Evolutionary conservation across 2,797 vertebrate species (phyloP).

Genomic region (Hydrophis major): DNA sequence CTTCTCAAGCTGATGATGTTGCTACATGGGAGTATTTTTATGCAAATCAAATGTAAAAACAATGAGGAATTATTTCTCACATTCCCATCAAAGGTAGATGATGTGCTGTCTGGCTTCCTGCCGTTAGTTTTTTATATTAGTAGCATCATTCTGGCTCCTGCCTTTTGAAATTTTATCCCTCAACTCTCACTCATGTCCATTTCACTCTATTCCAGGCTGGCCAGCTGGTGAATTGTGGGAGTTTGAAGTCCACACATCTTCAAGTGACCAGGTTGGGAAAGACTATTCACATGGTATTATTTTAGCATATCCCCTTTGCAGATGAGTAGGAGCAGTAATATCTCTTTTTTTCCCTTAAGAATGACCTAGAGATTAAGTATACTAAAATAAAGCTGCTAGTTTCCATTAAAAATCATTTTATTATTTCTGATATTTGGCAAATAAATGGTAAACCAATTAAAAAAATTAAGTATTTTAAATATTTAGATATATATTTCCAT

Average conservation of each 20-base stretch:
- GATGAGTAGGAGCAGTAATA: background rate
- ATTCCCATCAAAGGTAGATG: background rate
- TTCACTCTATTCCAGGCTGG: background rate
- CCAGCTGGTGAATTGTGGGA: background rate
- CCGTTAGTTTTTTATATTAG: background rate
- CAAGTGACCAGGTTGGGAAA: background rate
- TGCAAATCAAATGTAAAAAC: background rate
- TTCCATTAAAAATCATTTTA: background rate
- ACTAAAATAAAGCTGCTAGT: background rate
- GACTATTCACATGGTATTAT: background rate
- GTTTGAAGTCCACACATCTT: background rate
- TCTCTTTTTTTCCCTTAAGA: background rate
- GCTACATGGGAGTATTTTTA: background rate
- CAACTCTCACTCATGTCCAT: background rate
- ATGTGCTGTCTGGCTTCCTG: background rate
- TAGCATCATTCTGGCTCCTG: background rate
- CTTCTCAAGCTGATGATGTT: background rate
- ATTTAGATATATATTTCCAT: background rate
- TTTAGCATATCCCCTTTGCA: background rate
- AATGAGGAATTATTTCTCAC: background rate
- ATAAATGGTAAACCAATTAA: background rate
- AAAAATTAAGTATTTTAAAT: background rate
- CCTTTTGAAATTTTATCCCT: background rate
- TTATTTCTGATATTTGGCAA: background rate
- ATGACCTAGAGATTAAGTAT: background rate